These are phyloP conservation scores for Drosophila mayri DNA, from an alignment of 1,140 invertebrate genomes.

Conservation along the genomic window DNA sequence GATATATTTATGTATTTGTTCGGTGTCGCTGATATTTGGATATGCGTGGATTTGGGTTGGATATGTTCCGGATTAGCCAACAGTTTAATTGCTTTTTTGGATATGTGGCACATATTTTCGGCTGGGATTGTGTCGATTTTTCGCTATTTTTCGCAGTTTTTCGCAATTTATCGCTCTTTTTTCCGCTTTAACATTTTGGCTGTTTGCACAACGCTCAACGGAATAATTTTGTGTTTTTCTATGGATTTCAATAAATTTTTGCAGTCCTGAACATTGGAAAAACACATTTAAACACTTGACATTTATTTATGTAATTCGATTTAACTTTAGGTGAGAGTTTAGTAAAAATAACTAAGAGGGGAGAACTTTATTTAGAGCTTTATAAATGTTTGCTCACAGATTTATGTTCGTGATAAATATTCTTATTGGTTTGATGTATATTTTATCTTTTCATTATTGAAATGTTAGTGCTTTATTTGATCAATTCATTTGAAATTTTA, in stretches of 20 bases:
- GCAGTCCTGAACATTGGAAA: background rate
- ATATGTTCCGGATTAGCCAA: slow-evolving; percentile 19
- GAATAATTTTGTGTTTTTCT: background rate
- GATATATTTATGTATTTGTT: slow-evolving; percentile 27
- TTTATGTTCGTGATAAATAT: background rate
- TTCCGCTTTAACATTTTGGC: slow-evolving; percentile 48
- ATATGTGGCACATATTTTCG: slow-evolving; percentile 46
- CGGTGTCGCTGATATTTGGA: slow-evolving; percentile 13
- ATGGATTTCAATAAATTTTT: background rate
- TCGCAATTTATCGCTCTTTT: slow-evolving; percentile 39
- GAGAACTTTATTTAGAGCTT: background rate
- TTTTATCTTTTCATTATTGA: background rate
- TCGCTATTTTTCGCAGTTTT: slow-evolving; percentile 13
- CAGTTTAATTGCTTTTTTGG: slow-evolving; percentile 37
- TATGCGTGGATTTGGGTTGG: slow-evolving; percentile 9
- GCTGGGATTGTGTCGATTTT: slow-evolving; percentile 1
- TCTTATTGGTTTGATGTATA: background rate
- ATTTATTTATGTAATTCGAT: background rate
- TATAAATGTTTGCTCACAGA: background rate
- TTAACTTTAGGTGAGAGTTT: background rate
- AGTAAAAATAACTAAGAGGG: background rate
- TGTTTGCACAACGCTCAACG: background rate
- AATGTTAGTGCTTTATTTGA: background rate
- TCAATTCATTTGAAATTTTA: background rate
- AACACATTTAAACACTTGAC: background rate